Percentiles rank a stretch among this genome's conserved stretches.
Conservation (phyloP, 1,140 invertebrate genomes). For the Drosophila prosaltans region DNA sequence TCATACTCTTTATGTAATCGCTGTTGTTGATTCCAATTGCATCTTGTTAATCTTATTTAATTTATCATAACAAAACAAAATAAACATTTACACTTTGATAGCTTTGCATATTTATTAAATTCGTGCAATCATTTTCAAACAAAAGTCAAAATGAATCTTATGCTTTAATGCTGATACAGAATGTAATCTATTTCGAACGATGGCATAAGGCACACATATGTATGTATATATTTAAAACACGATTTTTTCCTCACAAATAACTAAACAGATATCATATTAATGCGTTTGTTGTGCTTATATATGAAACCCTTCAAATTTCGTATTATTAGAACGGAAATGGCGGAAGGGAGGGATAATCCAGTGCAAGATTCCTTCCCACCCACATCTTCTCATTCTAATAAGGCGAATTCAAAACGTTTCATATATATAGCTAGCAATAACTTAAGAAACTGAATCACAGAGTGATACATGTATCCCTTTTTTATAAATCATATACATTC, state of each 20-base stretch:
- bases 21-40: no score
- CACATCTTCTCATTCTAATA: background rate
- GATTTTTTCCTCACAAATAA: constrained; percentile 3
- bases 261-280: background rate
- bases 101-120: constrained; percentile 25
- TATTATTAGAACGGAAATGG: background rate
- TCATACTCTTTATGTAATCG: no score
- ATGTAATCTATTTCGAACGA: no score
- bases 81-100: background rate
- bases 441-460: constrained; percentile 37
- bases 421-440: constrained; percentile 7
- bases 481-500: constrained; percentile 44
- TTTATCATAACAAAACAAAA: no score
- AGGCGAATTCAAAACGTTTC: constrained; percentile 15
- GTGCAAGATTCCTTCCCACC: background rate
- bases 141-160: background rate
- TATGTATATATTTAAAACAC: constrained; percentile 3
- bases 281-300: background rate
- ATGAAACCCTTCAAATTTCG: background rate
- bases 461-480: constrained; percentile 23
- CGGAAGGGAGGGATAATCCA: background rate
- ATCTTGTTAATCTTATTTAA: no score
- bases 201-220: background rate
- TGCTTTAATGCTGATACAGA: background rate
- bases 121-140: background rate